These are phyloP conservation scores for Parnassius apollo DNA, from an alignment of 2,888 invertebrate species.

Conservation along the genomic window DNA sequence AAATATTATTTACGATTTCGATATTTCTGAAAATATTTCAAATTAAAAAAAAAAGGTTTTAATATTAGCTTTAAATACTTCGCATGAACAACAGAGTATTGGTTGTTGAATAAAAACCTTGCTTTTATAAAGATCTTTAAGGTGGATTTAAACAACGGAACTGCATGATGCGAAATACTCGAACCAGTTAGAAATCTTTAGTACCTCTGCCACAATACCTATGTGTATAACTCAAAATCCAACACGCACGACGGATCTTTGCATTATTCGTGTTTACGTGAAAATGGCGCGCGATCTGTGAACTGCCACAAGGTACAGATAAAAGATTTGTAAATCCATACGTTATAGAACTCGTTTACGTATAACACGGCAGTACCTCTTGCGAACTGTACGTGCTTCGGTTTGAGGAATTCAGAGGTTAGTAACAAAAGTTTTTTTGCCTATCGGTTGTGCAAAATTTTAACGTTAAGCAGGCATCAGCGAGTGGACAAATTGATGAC, in stretches of 20 bases:
- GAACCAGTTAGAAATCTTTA: no score
- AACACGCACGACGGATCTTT: constrained; percentile 11
- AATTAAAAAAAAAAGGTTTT: no score
- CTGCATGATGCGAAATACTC: no score
- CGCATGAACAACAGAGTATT: no score
- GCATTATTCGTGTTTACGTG: constrained; percentile 16
- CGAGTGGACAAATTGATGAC: no score
- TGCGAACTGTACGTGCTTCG: not conserved
- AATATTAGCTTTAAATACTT: no score
- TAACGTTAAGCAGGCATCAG: no score
- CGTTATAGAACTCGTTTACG: not conserved
- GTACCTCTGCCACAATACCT: not conserved
- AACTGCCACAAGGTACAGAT: not conserved
- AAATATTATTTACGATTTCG: no score
- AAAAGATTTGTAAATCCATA: constrained; percentile 2
- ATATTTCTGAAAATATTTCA: not conserved
- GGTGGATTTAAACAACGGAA: no score
- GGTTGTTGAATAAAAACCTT: no score
- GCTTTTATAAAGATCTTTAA: no score
- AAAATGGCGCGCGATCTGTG: constrained; percentile 6
- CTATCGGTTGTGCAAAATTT: no score
- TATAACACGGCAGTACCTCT: not conserved
- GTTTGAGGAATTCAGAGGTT: not conserved
- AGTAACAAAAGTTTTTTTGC: not conserved
- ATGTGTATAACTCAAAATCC: constrained; percentile 11